Evolutionary conservation across 2,113 vertebrate genomes (phyloP), one percentile per base, ranked within the genome.

Genomic region (Xerus inauris): DNA sequence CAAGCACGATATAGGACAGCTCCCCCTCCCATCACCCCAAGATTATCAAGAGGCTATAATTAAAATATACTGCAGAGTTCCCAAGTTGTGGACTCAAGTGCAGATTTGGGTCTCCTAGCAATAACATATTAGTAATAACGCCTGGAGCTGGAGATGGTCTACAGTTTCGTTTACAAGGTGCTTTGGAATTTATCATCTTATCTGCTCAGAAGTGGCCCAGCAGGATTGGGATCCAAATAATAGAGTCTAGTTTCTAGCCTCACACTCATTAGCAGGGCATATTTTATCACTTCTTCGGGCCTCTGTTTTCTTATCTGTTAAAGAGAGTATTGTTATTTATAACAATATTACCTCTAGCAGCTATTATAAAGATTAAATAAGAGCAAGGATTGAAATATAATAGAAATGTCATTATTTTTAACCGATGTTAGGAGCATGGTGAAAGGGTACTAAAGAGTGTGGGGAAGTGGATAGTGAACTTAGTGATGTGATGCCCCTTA

Each of bases 21-120:
- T 24, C 38, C 42, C 38, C 45, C n/a, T 35, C 42, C 16, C 51
- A 79, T 49, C 14, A 73, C 30, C 6, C 72, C 20, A 81, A 93
- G 79, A 97, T 94, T 92, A 95, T 94, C 96, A 96, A 92, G 93
- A 90, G 88, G 81, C 76, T 84, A 81, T 94, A 92, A 96, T 96
- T 93, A 96, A 96, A 95, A 95, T 94, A 90, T 77, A 85, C 49
- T 54, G 77, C 77, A 69, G 35, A 35, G 67, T 47, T 97, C n/a
- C 30, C 47, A 81, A 77, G 93, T 87, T 94, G 81, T 87, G 59
- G 88, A 85, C 51, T 81, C 71, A 76, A 90, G 77, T 69, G 85
- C 51, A 67, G 73, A 65, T 71, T 54, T 80, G 88, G 57, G 59
- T 87, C 73, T 73, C 65, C 35, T 6, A 13, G 82, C 47, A 95